Evolutionary conservation across 2,113 vertebrate genomes (phyloP).

Genomic region (Hydropotes inermis): DNA sequence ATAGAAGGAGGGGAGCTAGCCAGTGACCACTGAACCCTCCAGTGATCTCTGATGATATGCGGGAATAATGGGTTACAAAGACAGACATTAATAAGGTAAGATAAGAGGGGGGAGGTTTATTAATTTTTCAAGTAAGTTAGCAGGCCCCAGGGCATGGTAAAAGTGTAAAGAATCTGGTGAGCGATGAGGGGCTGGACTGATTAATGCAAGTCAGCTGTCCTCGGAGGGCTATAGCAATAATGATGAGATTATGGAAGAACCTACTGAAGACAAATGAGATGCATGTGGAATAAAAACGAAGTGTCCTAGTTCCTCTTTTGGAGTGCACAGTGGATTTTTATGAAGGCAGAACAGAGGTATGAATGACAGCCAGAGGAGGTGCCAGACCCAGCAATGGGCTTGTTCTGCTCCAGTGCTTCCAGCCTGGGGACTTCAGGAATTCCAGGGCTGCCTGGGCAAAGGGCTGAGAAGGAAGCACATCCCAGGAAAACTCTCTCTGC

Average conservation of each 20-base stretch:
- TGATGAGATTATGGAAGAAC: slow-evolving; percentile 87
- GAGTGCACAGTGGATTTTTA: slow-evolving; percentile 80
- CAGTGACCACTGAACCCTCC: slow-evolving; percentile 79
- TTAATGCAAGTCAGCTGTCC: slow-evolving; percentile 87
- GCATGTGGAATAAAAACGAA: slow-evolving; percentile 85
- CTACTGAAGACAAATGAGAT: slow-evolving; percentile 87
- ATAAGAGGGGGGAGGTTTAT: slow-evolving; percentile 89
- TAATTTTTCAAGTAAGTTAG: slow-evolving; percentile 89
- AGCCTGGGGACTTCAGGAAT: not conserved
- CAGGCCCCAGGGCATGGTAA: slow-evolving; percentile 86
- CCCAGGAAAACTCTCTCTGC: not conserved
- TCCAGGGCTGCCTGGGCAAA: not conserved
- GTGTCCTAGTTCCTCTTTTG: slow-evolving; percentile 84
- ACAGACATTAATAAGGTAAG: slow-evolving; percentile 88
- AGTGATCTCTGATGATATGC: slow-evolving; percentile 84
- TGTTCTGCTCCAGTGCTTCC: slow-evolving; percentile 52
- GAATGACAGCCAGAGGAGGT: slow-evolving; percentile 69
- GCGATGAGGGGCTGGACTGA: slow-evolving; percentile 85
- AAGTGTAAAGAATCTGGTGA: slow-evolving; percentile 87
- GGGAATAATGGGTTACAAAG: slow-evolving; percentile 87
- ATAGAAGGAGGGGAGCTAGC: slow-evolving; percentile 61
- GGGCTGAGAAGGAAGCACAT: not conserved
- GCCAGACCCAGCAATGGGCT: not conserved
- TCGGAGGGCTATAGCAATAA: slow-evolving; percentile 86
- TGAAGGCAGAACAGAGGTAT: slow-evolving; percentile 79